Evolutionary conservation across 2,113 vertebrate genomes (phyloP).

Genomic region (Tapirus terrestris): DNA sequence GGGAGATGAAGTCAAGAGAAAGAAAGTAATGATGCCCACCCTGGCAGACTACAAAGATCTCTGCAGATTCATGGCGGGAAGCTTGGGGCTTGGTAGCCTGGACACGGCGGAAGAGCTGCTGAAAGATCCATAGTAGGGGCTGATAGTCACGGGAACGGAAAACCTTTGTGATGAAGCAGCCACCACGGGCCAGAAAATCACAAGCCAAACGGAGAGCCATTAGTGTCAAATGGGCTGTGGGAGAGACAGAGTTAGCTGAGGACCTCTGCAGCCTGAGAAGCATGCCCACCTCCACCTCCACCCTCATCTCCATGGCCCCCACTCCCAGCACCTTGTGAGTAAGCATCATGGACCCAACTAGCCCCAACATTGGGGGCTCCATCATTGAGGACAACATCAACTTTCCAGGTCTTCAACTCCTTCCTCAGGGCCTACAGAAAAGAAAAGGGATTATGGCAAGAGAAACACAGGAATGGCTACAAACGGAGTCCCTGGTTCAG

Average conservation of each 20-base stretch:
- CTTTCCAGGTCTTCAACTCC: slow-evolving; percentile 98
- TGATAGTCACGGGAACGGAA: slow-evolving; percentile 99
- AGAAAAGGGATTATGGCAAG: background rate
- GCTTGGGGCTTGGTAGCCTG: slow-evolving; percentile 98
- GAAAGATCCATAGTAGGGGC: slow-evolving; percentile 97
- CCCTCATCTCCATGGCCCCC: background rate
- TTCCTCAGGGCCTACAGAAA: slow-evolving; percentile 91
- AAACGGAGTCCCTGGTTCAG: background rate
- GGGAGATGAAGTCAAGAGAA: background rate
- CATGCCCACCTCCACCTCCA: background rate
- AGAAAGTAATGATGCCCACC: slow-evolving; percentile 83
- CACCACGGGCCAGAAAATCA: slow-evolving; percentile 94
- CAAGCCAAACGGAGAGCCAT: slow-evolving; percentile 96
- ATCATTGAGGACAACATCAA: slow-evolving; percentile 96
- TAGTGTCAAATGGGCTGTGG: slow-evolving; percentile 93
- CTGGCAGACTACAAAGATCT: slow-evolving; percentile 99
- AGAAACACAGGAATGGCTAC: fast-evolving
- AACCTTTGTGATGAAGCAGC: slow-evolving; percentile 97
- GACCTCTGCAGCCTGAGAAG: background rate
- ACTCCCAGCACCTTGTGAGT: slow-evolving; percentile 91
- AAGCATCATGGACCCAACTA: slow-evolving; percentile 97
- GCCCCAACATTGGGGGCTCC: slow-evolving; percentile 97
- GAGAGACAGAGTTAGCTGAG: background rate
- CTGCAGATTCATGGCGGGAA: slow-evolving; percentile 96
- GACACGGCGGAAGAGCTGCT: slow-evolving; percentile 96